Conservation (phyloP, 2,113 vertebrate genomes). For the Pholis gunnellus region DNA sequence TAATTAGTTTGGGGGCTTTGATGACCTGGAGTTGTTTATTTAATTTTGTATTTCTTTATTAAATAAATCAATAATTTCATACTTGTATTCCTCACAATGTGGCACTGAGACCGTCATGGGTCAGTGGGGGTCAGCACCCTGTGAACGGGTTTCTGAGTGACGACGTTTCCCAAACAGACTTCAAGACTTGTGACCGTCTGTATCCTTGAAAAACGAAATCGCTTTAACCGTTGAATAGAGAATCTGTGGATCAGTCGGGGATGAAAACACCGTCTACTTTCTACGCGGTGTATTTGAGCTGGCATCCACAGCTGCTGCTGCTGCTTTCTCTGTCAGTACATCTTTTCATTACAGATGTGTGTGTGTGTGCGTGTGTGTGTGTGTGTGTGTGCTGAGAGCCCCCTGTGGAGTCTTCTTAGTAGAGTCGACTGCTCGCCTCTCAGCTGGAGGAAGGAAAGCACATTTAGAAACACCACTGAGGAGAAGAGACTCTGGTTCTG, state of each 20-base stretch:
- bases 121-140: too few species aligned
- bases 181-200: not conserved
- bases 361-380: not conserved
- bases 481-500: not conserved
- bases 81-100: too few species aligned
- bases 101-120: too few species aligned
- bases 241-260: not conserved
- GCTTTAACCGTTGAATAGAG: not conserved
- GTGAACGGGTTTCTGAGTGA: too few species aligned
- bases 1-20: not conserved
- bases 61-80: too few species aligned
- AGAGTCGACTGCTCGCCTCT: constrained; percentile 36
- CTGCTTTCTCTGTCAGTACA: constrained; percentile 29
- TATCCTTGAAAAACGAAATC: not conserved
- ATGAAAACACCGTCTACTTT: constrained; percentile 9
- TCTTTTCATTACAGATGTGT: constrained; percentile 28
- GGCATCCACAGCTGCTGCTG: constrained; percentile 46
- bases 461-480: not conserved
- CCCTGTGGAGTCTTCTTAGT: constrained; percentile 42
- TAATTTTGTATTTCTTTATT: too few species aligned
- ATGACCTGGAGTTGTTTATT: too few species aligned
- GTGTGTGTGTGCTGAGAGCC: not conserved
- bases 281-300: not conserved
- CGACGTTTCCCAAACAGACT: not conserved
- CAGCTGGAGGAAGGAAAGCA: constrained; percentile 16